Evolutionary conservation across 2,113 vertebrate genomes (phyloP).

Genomic region (Forbesichthys agassizii): DNA sequence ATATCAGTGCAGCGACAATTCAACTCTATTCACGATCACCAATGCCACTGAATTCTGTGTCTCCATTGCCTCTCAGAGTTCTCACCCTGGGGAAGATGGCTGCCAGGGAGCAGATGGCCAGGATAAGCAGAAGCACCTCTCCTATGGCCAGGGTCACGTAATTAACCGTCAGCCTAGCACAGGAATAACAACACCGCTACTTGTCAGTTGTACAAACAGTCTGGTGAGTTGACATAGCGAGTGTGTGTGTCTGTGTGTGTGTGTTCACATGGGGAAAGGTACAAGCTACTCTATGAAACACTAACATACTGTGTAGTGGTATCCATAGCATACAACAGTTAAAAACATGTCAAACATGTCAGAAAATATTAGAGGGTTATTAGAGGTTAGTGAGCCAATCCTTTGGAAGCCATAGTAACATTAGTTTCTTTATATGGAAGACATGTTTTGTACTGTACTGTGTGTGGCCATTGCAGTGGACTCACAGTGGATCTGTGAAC

Average conservation of each 20-base stretch:
- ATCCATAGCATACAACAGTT: neutral
- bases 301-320: no score
- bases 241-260: neutral
- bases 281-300: no score
- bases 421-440: neutral
- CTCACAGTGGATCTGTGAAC: slow-evolving; percentile 88
- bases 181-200: slow-evolving; percentile 16
- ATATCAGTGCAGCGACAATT: neutral
- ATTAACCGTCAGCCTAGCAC: slow-evolving; percentile 84
- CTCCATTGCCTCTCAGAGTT: neutral
- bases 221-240: neutral
- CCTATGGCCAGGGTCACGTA: slow-evolving; percentile 89
- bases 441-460: neutral
- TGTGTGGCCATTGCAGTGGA: neutral
- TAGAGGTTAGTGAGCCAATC: no score
- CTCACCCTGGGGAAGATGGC: slow-evolving; percentile 91
- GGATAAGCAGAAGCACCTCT: slow-evolving; percentile 84
- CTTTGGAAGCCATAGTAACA: neutral
- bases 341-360: no score
- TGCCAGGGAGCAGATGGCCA: slow-evolving; percentile 88
- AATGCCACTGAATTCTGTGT: neutral
- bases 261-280: neutral
- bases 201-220: neutral
- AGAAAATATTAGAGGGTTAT: no score
- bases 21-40: neutral